These are phyloP conservation scores for Cacatua alba DNA, from an alignment of 2,113 vertebrate species.

Conservation along the genomic window DNA sequence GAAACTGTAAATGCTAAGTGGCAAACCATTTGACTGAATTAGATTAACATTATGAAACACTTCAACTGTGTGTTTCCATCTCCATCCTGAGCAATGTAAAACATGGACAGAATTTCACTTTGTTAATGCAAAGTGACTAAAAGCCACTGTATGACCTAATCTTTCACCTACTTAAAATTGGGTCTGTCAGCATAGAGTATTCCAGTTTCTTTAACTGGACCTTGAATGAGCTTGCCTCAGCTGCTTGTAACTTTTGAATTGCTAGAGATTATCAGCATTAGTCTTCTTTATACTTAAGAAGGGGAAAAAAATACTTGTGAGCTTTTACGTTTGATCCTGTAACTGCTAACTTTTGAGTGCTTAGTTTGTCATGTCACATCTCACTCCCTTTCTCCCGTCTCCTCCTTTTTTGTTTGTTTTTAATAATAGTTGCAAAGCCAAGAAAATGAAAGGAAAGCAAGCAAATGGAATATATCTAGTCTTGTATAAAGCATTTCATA, in stretches of 20 bases:
- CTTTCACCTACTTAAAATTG: background rate
- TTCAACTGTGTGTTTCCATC: background rate
- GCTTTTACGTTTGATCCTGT: background rate
- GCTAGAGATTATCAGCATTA: background rate
- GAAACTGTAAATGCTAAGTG: background rate
- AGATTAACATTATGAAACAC: background rate
- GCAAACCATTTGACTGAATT: background rate
- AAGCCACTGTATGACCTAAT: background rate
- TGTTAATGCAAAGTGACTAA: background rate
- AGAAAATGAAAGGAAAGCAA: conserved; percentile 18
- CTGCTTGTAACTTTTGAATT: background rate
- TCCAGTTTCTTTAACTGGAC: background rate
- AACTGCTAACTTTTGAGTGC: background rate
- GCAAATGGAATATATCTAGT: background rate
- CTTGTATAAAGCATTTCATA: background rate
- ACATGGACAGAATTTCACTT: background rate
- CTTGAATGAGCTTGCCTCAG: background rate
- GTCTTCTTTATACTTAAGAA: background rate
- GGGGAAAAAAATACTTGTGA: background rate
- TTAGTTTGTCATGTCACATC: background rate
- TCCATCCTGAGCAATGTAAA: background rate
- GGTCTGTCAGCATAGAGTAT: background rate
- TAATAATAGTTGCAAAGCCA: background rate
- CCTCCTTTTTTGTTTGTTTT: background rate
- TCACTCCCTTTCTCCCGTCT: background rate